phyloP scores from a whole-genome alignment of 2,888 invertebrate species.

The Siphonodentalium dalli region DNA sequence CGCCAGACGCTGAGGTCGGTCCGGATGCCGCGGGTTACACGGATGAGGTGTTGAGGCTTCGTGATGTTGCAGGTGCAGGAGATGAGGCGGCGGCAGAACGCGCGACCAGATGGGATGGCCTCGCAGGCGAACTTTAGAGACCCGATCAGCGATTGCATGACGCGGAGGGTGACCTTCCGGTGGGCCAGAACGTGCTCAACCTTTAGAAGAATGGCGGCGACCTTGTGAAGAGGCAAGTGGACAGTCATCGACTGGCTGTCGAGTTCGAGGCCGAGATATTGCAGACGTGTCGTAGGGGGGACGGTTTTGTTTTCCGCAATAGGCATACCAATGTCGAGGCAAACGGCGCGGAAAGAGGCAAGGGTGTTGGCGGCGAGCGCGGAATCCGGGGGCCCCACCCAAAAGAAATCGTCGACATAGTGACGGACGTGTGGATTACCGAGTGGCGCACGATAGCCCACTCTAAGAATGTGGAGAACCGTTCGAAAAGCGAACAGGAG shows the following conservation, averaged over 20 bases:
- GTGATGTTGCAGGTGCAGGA: slow-evolving; percentile 3
- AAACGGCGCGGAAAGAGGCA: background rate
- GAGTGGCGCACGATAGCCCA: background rate
- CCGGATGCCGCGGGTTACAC: background rate
- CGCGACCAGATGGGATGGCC: slow-evolving; percentile 7
- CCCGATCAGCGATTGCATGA: slow-evolving; percentile 10
- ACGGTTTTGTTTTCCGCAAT: slow-evolving; percentile 10
- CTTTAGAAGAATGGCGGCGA: slow-evolving; percentile 1
- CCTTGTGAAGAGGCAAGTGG: slow-evolving; percentile 11
- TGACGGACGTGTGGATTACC: slow-evolving; percentile 2
- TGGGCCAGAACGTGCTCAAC: slow-evolving; percentile 1
- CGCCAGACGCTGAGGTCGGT: slow-evolving; percentile 1
- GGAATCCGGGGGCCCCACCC: slow-evolving; percentile 8
- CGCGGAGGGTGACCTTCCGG: slow-evolving; percentile 1
- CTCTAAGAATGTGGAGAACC: slow-evolving; percentile 9
- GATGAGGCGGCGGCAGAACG: slow-evolving; percentile 13
- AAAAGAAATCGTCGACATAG: slow-evolving; percentile 21
- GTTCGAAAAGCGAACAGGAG: slow-evolving; percentile 8
- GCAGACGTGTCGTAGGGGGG: background rate
- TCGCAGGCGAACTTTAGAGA: slow-evolving; percentile 6
- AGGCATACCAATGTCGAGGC: slow-evolving; percentile 3
- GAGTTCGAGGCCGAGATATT: slow-evolving; percentile 22
- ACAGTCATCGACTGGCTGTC: slow-evolving; percentile 11
- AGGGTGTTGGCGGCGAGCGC: background rate
- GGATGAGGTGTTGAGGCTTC: background rate